These are phyloP conservation scores for Clarias macrocephalus DNA, from an alignment of 2,113 vertebrate species.

Conservation along the genomic window DNA sequence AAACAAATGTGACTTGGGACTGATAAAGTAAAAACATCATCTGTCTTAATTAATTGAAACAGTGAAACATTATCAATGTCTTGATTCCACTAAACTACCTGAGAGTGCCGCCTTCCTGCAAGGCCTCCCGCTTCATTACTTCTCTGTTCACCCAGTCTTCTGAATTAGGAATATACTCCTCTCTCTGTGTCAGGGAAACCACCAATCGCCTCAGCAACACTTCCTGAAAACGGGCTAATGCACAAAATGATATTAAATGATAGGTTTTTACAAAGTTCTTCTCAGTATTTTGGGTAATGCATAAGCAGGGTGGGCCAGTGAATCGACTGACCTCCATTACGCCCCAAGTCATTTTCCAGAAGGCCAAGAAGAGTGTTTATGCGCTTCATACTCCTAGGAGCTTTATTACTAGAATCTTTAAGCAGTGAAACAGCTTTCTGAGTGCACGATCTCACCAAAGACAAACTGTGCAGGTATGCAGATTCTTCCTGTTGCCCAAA, in stretches of 20 bases:
- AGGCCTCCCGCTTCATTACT: constrained; percentile 67
- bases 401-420: constrained; percentile 54
- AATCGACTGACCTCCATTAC: constrained; percentile 55
- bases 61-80: background rate
- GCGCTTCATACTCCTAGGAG: constrained; percentile 63
- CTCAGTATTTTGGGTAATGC: background rate
- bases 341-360: constrained; percentile 43
- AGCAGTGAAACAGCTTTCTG: constrained; percentile 72
- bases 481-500: constrained; percentile 44
- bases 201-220: constrained; percentile 62
- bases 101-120: constrained; percentile 75
- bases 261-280: background rate
- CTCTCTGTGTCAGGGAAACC: constrained; percentile 56
- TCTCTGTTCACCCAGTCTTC: constrained; percentile 69
- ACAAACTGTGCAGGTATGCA: constrained; percentile 61
- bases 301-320: background rate
- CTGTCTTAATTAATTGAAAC: no score
- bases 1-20: background rate
- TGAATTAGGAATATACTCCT: constrained; percentile 54
- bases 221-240: constrained; percentile 63
- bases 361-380: constrained; percentile 66
- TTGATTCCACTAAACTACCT: constrained; percentile 57
- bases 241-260: background rate
- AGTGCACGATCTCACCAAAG: constrained; percentile 69
- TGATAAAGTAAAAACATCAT: background rate